These are phyloP conservation scores for Oreamnos americanus DNA, from an alignment of 2,113 vertebrate genomes.

Conservation along the genomic window DNA sequence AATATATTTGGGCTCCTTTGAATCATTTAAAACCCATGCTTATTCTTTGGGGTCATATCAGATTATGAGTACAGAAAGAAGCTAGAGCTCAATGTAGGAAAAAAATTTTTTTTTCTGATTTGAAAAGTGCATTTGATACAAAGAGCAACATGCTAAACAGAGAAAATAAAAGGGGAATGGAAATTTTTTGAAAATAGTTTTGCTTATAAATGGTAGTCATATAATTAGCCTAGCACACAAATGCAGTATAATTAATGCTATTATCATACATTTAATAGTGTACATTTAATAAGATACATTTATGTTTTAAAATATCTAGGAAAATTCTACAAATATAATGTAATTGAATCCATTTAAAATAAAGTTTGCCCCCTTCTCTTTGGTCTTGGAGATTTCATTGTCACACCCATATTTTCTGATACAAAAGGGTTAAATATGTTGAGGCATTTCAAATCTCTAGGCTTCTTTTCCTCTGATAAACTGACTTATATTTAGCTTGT, in stretches of 20 bases:
- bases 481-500: slow-evolving; percentile 44
- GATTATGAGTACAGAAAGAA: neutral
- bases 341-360: neutral
- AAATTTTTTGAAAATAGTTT: neutral
- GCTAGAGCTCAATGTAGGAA: neutral
- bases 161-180: neutral
- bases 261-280: neutral
- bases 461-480: slow-evolving; percentile 39
- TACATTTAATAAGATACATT: too few relatives aligned
- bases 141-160: neutral
- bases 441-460: neutral
- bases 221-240: neutral
- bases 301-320: slow-evolving; percentile 39
- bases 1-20: neutral
- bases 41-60: neutral
- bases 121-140: neutral
- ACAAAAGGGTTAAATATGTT: slow-evolving; percentile 24
- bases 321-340: neutral
- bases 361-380: neutral
- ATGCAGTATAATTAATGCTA: neutral
- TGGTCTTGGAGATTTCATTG: neutral
- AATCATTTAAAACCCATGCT: neutral
- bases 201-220: slow-evolving; percentile 3
- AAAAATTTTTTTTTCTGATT: neutral
- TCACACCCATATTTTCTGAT: neutral